Evolutionary conservation across 2,888 invertebrate genomes (phyloP).

Genomic region (Eristalinus sepulchralis): DNA sequence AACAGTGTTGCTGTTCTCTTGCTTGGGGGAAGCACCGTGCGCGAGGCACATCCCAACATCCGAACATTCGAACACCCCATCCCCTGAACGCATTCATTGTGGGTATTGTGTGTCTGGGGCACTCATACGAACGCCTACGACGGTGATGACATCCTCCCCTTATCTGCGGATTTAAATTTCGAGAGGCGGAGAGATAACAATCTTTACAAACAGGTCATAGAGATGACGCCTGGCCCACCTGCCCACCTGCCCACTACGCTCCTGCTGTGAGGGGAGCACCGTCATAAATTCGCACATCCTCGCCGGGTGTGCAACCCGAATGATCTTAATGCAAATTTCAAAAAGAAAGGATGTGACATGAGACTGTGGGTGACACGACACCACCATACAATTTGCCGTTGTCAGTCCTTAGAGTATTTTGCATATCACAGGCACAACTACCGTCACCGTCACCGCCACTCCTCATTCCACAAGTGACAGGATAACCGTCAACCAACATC

Average conservation of each 20-base stretch:
- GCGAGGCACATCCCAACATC: neutral
- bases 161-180: constrained; percentile 41
- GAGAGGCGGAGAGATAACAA: constrained; percentile 52
- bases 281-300: constrained; percentile 44
- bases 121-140: constrained; percentile 54
- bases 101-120: constrained; percentile 53
- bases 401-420: constrained; percentile 64
- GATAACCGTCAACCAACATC: constrained; percentile 52
- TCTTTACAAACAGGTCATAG: constrained; percentile 56
- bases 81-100: constrained; percentile 56
- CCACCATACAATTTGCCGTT: constrained; percentile 15
- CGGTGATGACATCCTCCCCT: constrained; percentile 27
- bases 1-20: constrained; percentile 47
- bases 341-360: constrained; percentile 16
- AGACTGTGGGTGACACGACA: constrained; percentile 14
- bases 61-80: neutral
- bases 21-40: neutral
- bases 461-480: constrained; percentile 4
- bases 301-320: constrained; percentile 8
- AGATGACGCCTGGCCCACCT: constrained; percentile 12
- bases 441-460: neutral
- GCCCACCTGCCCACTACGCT: neutral
- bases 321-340: constrained; percentile 57
- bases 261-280: neutral
- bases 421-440: constrained; percentile 44